Evolutionary conservation across 2,888 invertebrate species (phyloP).

Genomic region (Nomada flava): DNA sequence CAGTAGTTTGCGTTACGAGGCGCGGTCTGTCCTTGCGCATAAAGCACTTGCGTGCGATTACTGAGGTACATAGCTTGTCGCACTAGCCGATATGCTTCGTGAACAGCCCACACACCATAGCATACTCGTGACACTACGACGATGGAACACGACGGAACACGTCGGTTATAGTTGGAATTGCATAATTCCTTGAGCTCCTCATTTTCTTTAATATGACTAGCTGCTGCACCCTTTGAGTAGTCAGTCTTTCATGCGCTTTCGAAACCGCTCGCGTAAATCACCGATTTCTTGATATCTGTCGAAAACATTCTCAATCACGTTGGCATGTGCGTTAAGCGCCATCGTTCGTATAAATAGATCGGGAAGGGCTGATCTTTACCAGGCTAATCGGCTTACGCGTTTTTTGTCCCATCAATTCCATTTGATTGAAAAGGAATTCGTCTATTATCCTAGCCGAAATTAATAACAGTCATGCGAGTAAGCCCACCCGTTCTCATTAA

Average conservation of each 20-base stretch:
- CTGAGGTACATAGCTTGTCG: conserved; percentile 64
- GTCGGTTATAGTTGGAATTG: conserved; percentile 46
- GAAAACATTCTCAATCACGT: background rate
- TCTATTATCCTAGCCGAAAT: conserved; percentile 70
- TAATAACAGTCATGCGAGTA: conserved; percentile 34
- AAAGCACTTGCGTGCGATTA: conserved; percentile 64
- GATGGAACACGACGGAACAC: conserved; percentile 7
- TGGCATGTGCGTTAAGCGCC: background rate
- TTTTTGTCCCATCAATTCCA: conserved; percentile 42
- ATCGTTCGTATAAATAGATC: background rate
- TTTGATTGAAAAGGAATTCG: conserved; percentile 44
- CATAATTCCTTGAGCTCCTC: conserved; percentile 33
- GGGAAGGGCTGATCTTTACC: conserved; percentile 3
- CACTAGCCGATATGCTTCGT: conserved; percentile 52
- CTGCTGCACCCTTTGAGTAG: background rate
- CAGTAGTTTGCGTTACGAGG: conserved; percentile 46
- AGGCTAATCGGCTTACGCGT: conserved; percentile 23
- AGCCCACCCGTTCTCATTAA: conserved; percentile 16
- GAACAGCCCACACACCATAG: conserved; percentile 49
- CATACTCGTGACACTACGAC: conserved; percentile 36
- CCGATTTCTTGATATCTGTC: background rate
- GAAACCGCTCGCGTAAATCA: background rate
- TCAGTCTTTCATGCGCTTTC: too few species aligned
- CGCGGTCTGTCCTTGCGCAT: conserved; percentile 71
- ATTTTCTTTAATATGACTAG: conserved; percentile 29